Evolutionary conservation across 1,140 invertebrate species (phyloP).

Genomic region (Palaemon carinicauda): DNA sequence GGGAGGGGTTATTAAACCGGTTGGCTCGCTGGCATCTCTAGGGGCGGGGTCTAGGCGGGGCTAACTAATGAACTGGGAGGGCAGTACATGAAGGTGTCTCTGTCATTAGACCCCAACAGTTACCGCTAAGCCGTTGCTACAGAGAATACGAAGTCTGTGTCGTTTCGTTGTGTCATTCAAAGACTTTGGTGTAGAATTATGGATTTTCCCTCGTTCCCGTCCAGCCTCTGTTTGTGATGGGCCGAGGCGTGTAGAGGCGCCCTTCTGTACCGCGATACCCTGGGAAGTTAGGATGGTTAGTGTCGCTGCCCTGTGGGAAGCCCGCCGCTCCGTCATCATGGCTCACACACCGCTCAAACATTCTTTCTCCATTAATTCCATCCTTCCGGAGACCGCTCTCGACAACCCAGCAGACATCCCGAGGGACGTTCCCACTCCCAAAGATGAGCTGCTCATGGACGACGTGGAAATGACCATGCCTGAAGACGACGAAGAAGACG

Average conservation of each 20-base stretch:
- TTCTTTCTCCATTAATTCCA: slow-evolving; percentile 77
- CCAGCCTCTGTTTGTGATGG: slow-evolving; percentile 20
- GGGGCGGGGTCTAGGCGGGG: slow-evolving; percentile 1
- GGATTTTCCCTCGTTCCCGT: neutral
- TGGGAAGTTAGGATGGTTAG: slow-evolving; percentile 16
- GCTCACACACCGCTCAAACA: slow-evolving; percentile 73
- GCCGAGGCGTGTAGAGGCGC: neutral
- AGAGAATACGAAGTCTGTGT: neutral
- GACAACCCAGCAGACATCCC: slow-evolving; percentile 58
- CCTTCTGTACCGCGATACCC: neutral
- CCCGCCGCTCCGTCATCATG: slow-evolving; percentile 62
- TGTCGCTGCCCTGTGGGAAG: slow-evolving; percentile 35
- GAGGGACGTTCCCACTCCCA: slow-evolving; percentile 39
- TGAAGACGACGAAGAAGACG: slow-evolving; percentile 36
- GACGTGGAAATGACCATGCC: slow-evolving; percentile 64
- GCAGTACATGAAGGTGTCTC: slow-evolving; percentile 36
- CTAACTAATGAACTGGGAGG: slow-evolving; percentile 1
- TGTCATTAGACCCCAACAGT: slow-evolving; percentile 22
- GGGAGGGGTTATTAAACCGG: neutral
- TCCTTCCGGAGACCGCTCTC: slow-evolving; percentile 66
- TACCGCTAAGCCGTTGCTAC: slow-evolving; percentile 43
- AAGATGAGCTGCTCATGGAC: slow-evolving; percentile 37
- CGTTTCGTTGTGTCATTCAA: neutral
- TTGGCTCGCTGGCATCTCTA: neutral
- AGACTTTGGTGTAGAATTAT: neutral